Conservation (phyloP, 2,888 invertebrate genomes). For the Scaptomyza reducta region DNA sequence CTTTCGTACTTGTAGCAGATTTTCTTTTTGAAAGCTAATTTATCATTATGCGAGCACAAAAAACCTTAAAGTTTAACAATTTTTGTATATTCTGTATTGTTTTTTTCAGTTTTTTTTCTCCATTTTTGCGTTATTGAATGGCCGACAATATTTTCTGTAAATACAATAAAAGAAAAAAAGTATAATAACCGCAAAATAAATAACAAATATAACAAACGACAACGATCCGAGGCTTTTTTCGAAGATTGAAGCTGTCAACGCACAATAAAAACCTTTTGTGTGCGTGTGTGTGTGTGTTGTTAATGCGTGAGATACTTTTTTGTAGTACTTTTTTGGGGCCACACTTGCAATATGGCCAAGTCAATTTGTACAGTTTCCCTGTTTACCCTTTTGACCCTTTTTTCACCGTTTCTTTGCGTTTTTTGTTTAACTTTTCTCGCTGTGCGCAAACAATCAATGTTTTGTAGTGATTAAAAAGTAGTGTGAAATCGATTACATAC, state of each 20-base stretch:
- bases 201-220: conserved; percentile 77
- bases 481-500: conserved; percentile 76
- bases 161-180: conserved; percentile 67
- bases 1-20: conserved; percentile 46
- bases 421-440: conserved; percentile 74
- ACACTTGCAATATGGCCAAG: conserved; percentile 67
- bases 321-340: neutral
- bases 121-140: conserved; percentile 50
- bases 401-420: neutral
- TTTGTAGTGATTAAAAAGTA: conserved; percentile 77
- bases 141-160: conserved; percentile 69
- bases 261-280: conserved; percentile 75
- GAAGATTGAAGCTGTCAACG: conserved; percentile 74
- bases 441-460: conserved; percentile 71
- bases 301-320: conserved; percentile 68
- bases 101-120: conserved; percentile 8
- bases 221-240: conserved; percentile 15
- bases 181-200: conserved; percentile 78
- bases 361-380: conserved; percentile 65
- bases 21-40: conserved; percentile 75
- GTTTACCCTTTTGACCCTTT: conserved; percentile 2
- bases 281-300: conserved; percentile 22
- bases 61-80: conserved; percentile 50
- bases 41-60: conserved; percentile 63
- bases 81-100: neutral